phyloP scores from a whole-genome alignment of 2,797 vertebrate genomes.

The Adelosebastes latens region DNA sequence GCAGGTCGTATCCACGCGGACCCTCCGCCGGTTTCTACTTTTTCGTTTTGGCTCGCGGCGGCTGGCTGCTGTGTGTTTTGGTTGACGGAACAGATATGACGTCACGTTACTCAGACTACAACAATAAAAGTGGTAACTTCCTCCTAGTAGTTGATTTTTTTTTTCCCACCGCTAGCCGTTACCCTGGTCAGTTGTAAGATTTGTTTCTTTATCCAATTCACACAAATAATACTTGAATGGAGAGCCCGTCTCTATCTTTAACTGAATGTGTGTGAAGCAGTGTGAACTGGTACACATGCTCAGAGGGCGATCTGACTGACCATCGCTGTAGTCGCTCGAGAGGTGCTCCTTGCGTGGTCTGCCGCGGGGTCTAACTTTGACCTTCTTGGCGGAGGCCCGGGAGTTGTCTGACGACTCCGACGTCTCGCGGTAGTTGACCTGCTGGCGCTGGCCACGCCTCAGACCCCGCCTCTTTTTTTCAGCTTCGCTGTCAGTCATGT shows the following conservation, averaged over 20 bases:
- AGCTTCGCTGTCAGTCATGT: constrained; percentile 89
- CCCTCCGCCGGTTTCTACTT: no score
- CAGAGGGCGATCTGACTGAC: constrained; percentile 72
- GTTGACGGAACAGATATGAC: no score
- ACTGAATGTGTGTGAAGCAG: neutral
- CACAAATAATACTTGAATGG: neutral
- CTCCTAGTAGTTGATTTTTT: no score
- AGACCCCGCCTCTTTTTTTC: constrained; percentile 91
- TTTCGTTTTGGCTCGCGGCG: no score
- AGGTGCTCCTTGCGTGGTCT: constrained; percentile 85
- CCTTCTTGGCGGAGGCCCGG: constrained; percentile 74
- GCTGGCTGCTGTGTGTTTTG: no score
- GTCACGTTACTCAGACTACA: no score
- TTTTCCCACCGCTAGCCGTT: neutral
- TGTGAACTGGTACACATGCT: neutral
- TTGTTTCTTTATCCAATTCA: neutral
- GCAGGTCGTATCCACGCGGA: no score
- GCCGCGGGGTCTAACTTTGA: constrained; percentile 78
- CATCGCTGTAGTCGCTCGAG: constrained; percentile 94
- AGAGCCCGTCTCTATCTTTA: neutral
- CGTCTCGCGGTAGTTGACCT: constrained; percentile 98
- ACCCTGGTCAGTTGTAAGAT: neutral
- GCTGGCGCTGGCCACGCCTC: constrained; percentile 90
- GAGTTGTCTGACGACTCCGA: constrained; percentile 92
- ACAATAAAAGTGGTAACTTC: no score